Evolutionary conservation across 53 echinoderm and acorn worm species (phyloP), one percentile per base, ranked within the genome.

Genomic region (Holothuria leucospilota): DNA sequence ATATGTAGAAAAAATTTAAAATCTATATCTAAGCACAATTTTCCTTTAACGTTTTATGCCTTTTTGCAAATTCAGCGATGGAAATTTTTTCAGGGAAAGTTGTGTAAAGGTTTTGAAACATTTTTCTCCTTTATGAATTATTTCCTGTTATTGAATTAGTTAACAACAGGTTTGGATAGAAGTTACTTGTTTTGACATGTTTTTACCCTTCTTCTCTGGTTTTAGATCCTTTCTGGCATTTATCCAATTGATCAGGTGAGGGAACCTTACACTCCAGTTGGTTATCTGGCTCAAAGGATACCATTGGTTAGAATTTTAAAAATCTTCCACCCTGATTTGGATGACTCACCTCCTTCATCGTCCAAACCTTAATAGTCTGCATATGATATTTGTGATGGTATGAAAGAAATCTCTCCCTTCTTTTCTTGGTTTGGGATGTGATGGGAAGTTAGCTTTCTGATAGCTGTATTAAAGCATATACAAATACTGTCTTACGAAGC

Each of bases 351-450:
- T 34, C 4, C 88, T 16, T 46, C 46, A 9, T 46, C 46, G 2
- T 46, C 46, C 8, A 85, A 89, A 28, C 49, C 89, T 16, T 80
- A 91, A 68, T 96, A 92, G 94, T 91, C 96, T 42, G 99, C 99
- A 4, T 98, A 85, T 62, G 95, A 98, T 85, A 93, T 98, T 73
- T 98, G 99, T 87, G 99, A 98, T 88, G 99, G 99, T 98, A 77
- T 90, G 63, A 34, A 23, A 6, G 26, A 28, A 2, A 63, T 28
- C 12, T 82, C n/a, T 63, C 16, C 26, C 39, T 58, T 58, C 16
- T 52, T 7, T 71, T 2, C 46, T 46, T 46, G 0, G 4, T 46
- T 1, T 46, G 11, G 46, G 46, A 46, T 46, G 46, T 46, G 11
- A 46, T 46, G 46, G 6, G 46, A 46, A 46, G 0, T 46, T 9